phyloP scores from a whole-genome alignment of 2,797 vertebrate genomes.

The Anolis apletophallus region DNA sequence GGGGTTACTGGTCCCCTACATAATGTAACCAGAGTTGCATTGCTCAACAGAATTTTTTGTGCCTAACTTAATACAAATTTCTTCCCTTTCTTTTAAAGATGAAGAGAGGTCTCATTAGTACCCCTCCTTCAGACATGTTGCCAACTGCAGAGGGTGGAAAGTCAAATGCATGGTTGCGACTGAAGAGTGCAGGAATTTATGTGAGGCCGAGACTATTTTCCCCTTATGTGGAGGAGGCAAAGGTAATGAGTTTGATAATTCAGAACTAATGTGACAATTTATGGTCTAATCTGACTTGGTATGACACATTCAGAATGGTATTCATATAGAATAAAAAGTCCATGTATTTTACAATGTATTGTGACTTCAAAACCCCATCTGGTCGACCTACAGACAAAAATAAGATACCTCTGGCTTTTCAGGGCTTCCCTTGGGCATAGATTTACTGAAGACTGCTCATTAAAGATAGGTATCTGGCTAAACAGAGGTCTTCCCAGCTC shows the following conservation, averaged over 20 bases:
- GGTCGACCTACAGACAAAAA: neutral
- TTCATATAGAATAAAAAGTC: slow-evolving; percentile 61
- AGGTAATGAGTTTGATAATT: slow-evolving; percentile 82
- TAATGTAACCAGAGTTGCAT: too few relatives aligned
- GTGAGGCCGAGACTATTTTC: slow-evolving; percentile 96
- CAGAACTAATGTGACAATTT: neutral
- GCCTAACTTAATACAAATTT: neutral
- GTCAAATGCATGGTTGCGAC: slow-evolving; percentile 94
- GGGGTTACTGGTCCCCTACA: too few relatives aligned
- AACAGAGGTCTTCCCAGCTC: neutral
- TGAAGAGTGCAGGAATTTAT: slow-evolving; percentile 96
- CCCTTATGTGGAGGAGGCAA: slow-evolving; percentile 98
- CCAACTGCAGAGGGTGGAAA: slow-evolving; percentile 95
- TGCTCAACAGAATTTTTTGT: neutral
- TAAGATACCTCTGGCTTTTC: neutral
- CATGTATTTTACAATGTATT: slow-evolving; percentile 68
- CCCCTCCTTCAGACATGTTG: slow-evolving; percentile 97
- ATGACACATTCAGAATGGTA: slow-evolving; percentile 52
- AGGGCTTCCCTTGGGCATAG: neutral
- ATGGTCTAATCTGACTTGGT: neutral
- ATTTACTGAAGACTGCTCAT: neutral
- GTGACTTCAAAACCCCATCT: slow-evolving; percentile 55
- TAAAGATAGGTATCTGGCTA: neutral
- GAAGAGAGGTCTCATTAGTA: slow-evolving; percentile 98
- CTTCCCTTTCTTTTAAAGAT: slow-evolving; percentile 80